Percentiles rank a stretch among this genome's conserved stretches.
phyloP scores from a whole-genome alignment of 1,140 invertebrate species.

The Dermatophagoides farinae region DNA sequence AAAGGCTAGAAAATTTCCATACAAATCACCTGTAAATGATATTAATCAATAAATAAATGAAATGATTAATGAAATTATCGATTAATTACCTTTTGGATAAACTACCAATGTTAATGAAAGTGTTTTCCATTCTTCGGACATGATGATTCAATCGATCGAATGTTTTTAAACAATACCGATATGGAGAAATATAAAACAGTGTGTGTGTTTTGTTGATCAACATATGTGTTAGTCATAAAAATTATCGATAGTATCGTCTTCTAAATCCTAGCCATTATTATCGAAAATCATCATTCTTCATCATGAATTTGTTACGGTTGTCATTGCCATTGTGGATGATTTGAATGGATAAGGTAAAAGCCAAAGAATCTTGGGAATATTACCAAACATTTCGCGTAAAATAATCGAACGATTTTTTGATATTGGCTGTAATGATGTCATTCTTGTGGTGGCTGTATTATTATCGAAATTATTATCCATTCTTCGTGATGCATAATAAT shows the following conservation, averaged over 20 bases:
- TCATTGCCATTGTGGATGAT: too few species aligned
- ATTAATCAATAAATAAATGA: neutral
- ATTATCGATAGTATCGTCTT: too few species aligned
- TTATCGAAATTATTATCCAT: too few species aligned
- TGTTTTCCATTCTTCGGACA: slow-evolving; percentile 3
- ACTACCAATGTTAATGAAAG: slow-evolving; percentile 6
- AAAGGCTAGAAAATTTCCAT: slow-evolving; percentile 4
- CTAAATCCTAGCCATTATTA: too few species aligned
- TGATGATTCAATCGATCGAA: neutral
- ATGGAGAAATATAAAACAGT: too few species aligned
- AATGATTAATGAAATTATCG: neutral
- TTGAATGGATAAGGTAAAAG: neutral
- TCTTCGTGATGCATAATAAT: slow-evolving; percentile 51
- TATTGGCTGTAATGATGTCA: neutral
- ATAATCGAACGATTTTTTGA: neutral
- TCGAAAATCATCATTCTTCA: too few species aligned
- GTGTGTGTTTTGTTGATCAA: too few species aligned
- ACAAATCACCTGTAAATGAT: slow-evolving; percentile 1
- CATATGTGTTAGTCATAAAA: too few species aligned
- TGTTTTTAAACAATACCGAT: too few species aligned
- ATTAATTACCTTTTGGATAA: slow-evolving; percentile 14
- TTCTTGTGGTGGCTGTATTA: slow-evolving; percentile 20
- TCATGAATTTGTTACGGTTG: too few species aligned
- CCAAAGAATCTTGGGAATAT: neutral
- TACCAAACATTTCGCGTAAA: neutral